phyloP scores from a whole-genome alignment of 2,888 invertebrate species.

The Ormyrus rosae region DNA sequence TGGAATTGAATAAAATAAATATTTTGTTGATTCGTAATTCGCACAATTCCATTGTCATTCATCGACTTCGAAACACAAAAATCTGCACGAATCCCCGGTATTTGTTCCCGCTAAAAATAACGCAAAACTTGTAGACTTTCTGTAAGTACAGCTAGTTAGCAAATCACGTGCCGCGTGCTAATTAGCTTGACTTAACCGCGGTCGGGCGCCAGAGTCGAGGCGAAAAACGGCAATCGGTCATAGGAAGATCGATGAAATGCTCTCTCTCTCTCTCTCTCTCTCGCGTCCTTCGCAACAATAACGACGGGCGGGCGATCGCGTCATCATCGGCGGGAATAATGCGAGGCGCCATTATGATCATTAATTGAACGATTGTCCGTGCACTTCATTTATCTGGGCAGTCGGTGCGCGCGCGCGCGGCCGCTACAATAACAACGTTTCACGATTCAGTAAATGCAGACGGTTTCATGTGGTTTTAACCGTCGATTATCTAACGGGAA shows the following conservation, averaged over 20 bases:
- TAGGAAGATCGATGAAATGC: constrained; percentile 41
- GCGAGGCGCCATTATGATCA: constrained; percentile 55
- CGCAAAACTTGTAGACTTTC: background rate
- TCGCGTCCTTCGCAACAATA: constrained; percentile 34
- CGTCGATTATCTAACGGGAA: constrained; percentile 54
- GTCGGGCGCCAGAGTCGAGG: background rate
- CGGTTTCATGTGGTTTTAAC: constrained; percentile 49
- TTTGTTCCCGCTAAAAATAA: background rate
- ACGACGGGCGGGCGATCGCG: constrained; percentile 45
- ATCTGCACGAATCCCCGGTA: background rate
- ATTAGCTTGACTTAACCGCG: constrained; percentile 18
- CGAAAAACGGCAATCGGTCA: constrained; percentile 35
- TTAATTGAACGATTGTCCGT: constrained; percentile 57
- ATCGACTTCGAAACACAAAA: too few species aligned
- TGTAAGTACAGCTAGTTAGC: background rate
- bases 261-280: too few species aligned
- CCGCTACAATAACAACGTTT: constrained; percentile 51
- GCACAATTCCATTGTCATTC: too few species aligned
- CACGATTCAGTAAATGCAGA: constrained; percentile 55
- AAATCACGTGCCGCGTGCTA: constrained; percentile 5
- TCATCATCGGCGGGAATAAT: constrained; percentile 52
- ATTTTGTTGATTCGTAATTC: too few species aligned
- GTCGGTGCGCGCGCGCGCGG: background rate
- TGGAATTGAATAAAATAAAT: too few species aligned
- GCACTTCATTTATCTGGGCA: constrained; percentile 55